Base-by-base conservation (phyloP, 2,113 vertebrate genomes). In the Ascaphus truei region DNA sequence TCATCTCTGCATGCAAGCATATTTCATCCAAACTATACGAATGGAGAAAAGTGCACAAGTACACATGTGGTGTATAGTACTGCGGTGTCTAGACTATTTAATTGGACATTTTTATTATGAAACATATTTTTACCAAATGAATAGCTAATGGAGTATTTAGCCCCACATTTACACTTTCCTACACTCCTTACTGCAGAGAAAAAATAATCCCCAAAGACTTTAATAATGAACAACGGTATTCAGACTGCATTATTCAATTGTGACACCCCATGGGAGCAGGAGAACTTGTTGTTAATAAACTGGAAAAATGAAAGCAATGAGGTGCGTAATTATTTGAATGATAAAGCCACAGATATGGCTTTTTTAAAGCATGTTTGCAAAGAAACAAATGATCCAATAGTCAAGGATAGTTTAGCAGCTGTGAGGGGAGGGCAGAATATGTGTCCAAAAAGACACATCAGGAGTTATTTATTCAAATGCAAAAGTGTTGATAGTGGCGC, bases 291-390 rank as follows among this genome's bases (percentile, higher is more conserved):
- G 39, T 58, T 57, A 68, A 57, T 57, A 68, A 68, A 68, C 29
- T 56, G 53, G 52, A 57, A 57, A n/a, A 68, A 68, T 48, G 29
- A 33, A 57, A 57, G 58, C n/a, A n/a, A n/a, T n/a, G 36, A 39
- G n/a, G 39, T 51, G 56, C 41, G 56, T 45, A 37, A 29, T 37
- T 53, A 56, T 67, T 67, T 67, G 43, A 56, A 25, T 56, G 36
- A 55, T 67, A 67, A 67, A 56, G 37, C 26, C n/a, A 56, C 34
- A 31, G 30, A 56, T 56, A 67, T 56, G 23, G 52, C 37, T 16
- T 47, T 68, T 47, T 9, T 47, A 66, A 66, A 56, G 33, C 13
- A 22, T 18, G 15, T 15, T 15, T 8, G 10, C 13, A 34, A 50
- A 50, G 11, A 50, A 34, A 34, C 3, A 62, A 23, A 25, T 62